Percentiles rank a stretch among this genome's conserved stretches.
phyloP scores from a whole-genome alignment of 2,797 vertebrate species.

The Adrianichthys oophorus region DNA sequence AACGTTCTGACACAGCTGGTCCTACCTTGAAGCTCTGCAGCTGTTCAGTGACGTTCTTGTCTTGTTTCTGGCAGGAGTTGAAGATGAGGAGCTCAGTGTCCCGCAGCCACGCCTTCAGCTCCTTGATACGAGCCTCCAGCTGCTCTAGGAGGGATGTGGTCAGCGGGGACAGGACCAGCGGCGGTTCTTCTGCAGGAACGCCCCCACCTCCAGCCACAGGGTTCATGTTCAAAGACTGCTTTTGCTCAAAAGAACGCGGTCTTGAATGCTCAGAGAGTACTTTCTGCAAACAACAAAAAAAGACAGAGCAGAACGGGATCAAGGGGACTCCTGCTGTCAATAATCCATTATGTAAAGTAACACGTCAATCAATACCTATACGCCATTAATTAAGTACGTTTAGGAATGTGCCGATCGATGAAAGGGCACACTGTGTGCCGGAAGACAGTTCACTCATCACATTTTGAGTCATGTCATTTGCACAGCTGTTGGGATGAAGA shows the following conservation, averaged over 20 bases:
- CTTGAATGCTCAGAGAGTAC: slow-evolving; percentile 80
- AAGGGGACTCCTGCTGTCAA: slow-evolving; percentile 11
- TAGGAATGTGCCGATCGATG: slow-evolving; percentile 24
- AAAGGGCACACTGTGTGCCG: slow-evolving; percentile 13
- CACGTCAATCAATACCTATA: slow-evolving; percentile 35
- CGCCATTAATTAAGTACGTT: slow-evolving; percentile 28
- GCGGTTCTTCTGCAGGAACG: slow-evolving; percentile 69
- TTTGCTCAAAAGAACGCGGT: not conserved
- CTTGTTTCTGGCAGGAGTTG: slow-evolving; percentile 91
- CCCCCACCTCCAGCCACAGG: slow-evolving; percentile 6
- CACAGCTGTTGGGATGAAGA: slow-evolving; percentile 5
- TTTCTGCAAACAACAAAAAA: slow-evolving; percentile 73
- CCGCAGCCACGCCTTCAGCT: slow-evolving; percentile 95
- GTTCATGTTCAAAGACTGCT: not conserved
- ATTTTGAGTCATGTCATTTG: not conserved
- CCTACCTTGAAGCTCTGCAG: slow-evolving; percentile 82
- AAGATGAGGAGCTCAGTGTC: slow-evolving; percentile 99
- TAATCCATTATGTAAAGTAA: slow-evolving; percentile 36
- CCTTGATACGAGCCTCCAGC: slow-evolving; percentile 94
- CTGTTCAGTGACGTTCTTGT: slow-evolving; percentile 70
- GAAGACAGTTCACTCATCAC: slow-evolving; percentile 3
- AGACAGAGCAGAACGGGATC: slow-evolving; percentile 12
- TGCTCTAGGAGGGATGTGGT: slow-evolving; percentile 90
- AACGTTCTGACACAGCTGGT: not conserved
- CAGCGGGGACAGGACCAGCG: slow-evolving; percentile 88